These are phyloP conservation scores for Trogon melanurus DNA, from an alignment of 2,113 vertebrate genomes.

Conservation along the genomic window DNA sequence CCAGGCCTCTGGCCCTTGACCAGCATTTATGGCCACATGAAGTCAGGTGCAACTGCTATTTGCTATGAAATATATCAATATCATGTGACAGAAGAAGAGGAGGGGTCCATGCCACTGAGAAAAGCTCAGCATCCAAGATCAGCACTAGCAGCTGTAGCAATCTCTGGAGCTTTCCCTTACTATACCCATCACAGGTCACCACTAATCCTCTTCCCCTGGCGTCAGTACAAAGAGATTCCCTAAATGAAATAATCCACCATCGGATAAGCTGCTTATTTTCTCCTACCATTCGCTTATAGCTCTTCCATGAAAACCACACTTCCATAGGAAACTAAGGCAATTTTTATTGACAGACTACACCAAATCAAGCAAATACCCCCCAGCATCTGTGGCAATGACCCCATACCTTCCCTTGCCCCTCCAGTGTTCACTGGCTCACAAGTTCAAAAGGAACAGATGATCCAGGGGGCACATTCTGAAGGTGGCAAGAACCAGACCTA, in stretches of 20 bases:
- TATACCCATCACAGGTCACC: conserved; percentile 4
- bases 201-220: conserved; percentile 47
- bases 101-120: neutral
- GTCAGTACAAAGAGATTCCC: conserved; percentile 48
- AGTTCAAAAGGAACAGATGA: neutral
- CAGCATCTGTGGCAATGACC: rapidly evolving
- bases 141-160: conserved; percentile 24
- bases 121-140: conserved; percentile 14
- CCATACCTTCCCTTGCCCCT: neutral
- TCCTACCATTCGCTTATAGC: neutral
- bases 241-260: conserved; percentile 44
- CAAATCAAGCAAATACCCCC: neutral
- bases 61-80: neutral
- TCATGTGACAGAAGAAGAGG: neutral
- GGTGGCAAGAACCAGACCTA: neutral
- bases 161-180: conserved; percentile 30
- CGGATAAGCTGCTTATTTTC: conserved; percentile 16
- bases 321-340: neutral
- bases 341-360: neutral
- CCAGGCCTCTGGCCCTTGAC: neutral
- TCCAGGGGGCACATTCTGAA: neutral
- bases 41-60: neutral
- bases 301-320: neutral
- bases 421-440: neutral
- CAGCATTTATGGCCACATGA: neutral